phyloP scores from a whole-genome alignment of 1,140 invertebrate genomes.

The Teleopsis dalmanni region DNA sequence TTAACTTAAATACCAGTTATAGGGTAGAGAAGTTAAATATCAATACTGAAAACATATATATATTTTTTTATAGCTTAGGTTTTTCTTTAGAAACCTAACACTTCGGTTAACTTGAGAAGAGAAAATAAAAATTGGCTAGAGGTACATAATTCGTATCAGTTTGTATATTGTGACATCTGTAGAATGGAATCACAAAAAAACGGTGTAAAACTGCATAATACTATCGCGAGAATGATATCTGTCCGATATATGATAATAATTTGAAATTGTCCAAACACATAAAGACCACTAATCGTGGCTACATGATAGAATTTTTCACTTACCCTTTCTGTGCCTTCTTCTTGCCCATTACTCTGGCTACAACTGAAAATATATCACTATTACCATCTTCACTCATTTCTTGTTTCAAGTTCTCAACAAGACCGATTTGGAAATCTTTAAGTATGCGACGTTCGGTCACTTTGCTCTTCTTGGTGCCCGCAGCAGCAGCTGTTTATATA shows the following conservation, averaged over 20 bases:
- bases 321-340: conserved; percentile 51
- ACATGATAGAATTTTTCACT: too few species aligned
- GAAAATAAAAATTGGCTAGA: too few species aligned
- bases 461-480: conserved; percentile 73
- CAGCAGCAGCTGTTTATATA: conserved; percentile 47
- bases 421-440: conserved; percentile 85
- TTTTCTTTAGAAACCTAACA: neutral
- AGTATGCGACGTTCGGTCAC: conserved; percentile 75
- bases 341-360: conserved; percentile 66
- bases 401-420: conserved; percentile 73
- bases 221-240: neutral
- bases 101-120: too few species aligned
- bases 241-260: too few species aligned
- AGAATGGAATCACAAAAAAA: too few species aligned
- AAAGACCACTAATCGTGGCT: neutral
- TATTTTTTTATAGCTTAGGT: too few species aligned
- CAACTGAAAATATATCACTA: conserved; percentile 72
- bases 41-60: too few species aligned
- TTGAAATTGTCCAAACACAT: too few species aligned
- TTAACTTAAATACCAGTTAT: too few species aligned
- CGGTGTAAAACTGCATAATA: neutral
- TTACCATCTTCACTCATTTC: conserved; percentile 62
- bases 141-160: too few species aligned
- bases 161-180: too few species aligned
- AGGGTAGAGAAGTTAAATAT: too few species aligned